A percentile compares a stretch with the other conserved stretches of the same genome.
These are phyloP conservation scores for Tubiluchus corallicola DNA, from an alignment of 2,888 invertebrate species.

Conservation along the genomic window DNA sequence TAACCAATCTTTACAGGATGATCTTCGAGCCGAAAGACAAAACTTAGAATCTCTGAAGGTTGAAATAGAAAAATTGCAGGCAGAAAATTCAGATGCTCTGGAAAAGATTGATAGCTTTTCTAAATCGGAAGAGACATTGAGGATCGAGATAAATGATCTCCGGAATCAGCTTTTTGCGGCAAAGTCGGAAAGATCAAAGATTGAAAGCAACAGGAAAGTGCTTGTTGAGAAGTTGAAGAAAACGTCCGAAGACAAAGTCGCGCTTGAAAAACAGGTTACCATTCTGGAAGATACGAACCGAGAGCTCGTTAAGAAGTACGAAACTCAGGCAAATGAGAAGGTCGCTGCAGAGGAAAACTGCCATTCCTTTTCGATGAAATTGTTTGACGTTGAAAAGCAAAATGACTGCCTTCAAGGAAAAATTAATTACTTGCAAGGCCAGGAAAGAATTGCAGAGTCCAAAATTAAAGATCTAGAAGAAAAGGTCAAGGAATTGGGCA, in stretches of 20 bases:
- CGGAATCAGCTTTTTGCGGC: not conserved
- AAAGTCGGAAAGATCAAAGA: not conserved
- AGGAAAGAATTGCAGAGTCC: not conserved
- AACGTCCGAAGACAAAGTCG: not conserved
- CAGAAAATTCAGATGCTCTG: not conserved
- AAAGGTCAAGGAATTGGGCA: not conserved
- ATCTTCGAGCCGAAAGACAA: not conserved
- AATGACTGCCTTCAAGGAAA: not conserved
- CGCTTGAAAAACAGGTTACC: not conserved
- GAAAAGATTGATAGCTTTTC: too few species aligned
- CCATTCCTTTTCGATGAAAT: not conserved
- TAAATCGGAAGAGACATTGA: not conserved
- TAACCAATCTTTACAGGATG: not conserved
- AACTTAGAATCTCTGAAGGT: not conserved
- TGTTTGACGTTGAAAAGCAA: not conserved
- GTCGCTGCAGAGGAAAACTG: not conserved
- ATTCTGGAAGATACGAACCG: not conserved
- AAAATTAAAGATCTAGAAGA: slow-evolving; percentile 1
- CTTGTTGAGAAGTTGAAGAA: not conserved
- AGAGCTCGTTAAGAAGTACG: not conserved
- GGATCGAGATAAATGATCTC: not conserved
- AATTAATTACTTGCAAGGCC: not conserved
- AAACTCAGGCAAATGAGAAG: not conserved
- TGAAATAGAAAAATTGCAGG: not conserved
- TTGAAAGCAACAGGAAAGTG: not conserved